These are phyloP conservation scores for Nesogale talazaci DNA, from an alignment of 2,113 vertebrate genomes.

Conservation along the genomic window DNA sequence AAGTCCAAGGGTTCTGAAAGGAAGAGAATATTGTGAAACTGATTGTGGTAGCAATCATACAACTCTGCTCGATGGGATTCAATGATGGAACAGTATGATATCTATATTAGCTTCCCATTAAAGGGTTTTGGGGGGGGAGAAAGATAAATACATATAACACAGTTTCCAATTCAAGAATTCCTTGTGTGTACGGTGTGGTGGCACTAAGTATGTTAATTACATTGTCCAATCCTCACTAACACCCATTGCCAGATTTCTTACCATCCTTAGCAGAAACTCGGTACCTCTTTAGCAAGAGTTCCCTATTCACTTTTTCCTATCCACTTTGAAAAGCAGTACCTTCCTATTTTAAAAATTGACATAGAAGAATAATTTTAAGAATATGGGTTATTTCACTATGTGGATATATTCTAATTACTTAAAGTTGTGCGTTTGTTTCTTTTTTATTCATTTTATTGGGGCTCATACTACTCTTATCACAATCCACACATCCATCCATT, in stretches of 20 bases:
- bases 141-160: neutral
- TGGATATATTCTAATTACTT: constrained; percentile 14
- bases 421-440: constrained; percentile 2
- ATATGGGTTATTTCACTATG: neutral
- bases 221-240: neutral
- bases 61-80: too few relatives aligned
- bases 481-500: too few relatives aligned
- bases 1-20: too few relatives aligned
- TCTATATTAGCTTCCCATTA: too few relatives aligned
- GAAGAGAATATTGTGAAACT: too few relatives aligned
- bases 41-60: too few relatives aligned
- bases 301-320: neutral
- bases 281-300: neutral
- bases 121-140: too few relatives aligned
- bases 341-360: neutral
- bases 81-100: too few relatives aligned
- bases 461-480: too few relatives aligned
- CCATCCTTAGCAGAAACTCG: neutral
- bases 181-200: neutral
- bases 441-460: too few relatives aligned
- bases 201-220: neutral
- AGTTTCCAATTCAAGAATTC: neutral
- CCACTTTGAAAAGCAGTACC: neutral
- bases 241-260: neutral
- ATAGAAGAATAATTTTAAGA: constrained; percentile 1